These are phyloP conservation scores for Subacronicta megacephala DNA, from an alignment of 2,888 invertebrate species.

Conservation along the genomic window DNA sequence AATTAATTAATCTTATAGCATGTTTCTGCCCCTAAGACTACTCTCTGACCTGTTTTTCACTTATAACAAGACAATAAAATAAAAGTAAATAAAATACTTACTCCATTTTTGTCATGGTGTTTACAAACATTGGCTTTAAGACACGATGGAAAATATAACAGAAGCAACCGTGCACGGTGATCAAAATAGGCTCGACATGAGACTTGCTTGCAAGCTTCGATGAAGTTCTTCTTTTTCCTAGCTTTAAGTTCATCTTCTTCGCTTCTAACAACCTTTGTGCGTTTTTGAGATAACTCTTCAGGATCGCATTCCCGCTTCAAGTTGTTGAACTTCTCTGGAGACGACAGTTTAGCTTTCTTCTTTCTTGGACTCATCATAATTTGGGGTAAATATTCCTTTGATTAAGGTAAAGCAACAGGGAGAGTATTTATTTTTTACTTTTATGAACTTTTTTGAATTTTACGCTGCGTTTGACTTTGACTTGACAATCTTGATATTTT, in stretches of 20 bases:
- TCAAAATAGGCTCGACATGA: conserved; percentile 75
- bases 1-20: too few relatives aligned
- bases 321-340: conserved; percentile 20
- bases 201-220: conserved; percentile 78
- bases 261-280: conserved; percentile 58
- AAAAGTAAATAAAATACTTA: conserved; percentile 50
- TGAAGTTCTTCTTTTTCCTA: conserved; percentile 75
- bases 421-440: too few relatives aligned
- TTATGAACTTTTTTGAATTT: too few relatives aligned
- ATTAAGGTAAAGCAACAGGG: too few relatives aligned
- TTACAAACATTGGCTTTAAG: conserved; percentile 63
- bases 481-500: too few relatives aligned
- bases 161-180: conserved; percentile 68
- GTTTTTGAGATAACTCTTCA: conserved; percentile 59
- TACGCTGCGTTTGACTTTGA: too few relatives aligned
- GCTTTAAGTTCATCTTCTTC: conserved; percentile 63
- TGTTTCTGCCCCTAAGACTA: too few relatives aligned
- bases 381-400: too few relatives aligned
- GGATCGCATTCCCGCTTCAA: conserved; percentile 59
- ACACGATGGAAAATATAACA: conserved; percentile 74
- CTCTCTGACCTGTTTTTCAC: too few relatives aligned
- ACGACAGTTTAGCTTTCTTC: conserved; percentile 63
- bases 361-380: conserved; percentile 68
- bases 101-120: conserved; percentile 65
- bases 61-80: background rate